Evolutionary conservation across 2,113 vertebrate species (phyloP).

Genomic region (Bos javanicus): DNA sequence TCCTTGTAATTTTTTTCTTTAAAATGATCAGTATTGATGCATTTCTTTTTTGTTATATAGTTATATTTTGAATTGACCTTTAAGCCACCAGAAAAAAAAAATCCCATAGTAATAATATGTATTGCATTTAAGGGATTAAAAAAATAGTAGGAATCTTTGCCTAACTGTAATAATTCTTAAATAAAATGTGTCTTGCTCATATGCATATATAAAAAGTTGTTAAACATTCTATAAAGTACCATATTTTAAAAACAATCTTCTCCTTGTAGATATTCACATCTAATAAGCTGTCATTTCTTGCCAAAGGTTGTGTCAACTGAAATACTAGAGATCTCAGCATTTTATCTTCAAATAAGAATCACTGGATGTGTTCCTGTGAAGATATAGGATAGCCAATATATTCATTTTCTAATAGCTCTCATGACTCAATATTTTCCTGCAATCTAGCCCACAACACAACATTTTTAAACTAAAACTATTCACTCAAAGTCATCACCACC

Average conservation of each 20-base stretch:
- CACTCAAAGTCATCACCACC: neutral
- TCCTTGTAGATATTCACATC: neutral
- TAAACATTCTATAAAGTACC: constrained; percentile 31
- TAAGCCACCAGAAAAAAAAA: constrained; percentile 15
- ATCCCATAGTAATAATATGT: constrained; percentile 49
- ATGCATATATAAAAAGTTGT: constrained; percentile 31
- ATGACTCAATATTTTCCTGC: neutral
- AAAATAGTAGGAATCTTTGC: constrained; percentile 56
- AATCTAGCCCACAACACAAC: neutral
- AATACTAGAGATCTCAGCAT: neutral
- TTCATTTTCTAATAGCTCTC: neutral
- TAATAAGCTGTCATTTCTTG: neutral
- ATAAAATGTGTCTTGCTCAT: constrained; percentile 63
- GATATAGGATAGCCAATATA: neutral
- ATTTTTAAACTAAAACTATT: neutral
- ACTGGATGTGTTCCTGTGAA: neutral
- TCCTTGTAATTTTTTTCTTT: constrained; percentile 1
- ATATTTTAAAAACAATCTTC: neutral
- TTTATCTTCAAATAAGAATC: neutral
- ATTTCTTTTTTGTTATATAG: constrained; percentile 47
- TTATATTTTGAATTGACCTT: constrained; percentile 66
- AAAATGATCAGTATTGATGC: constrained; percentile 60
- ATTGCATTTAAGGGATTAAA: constrained; percentile 53
- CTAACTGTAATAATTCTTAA: constrained; percentile 36
- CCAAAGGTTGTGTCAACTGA: neutral